Base-by-base conservation (phyloP, 2,113 vertebrate genomes). In the Ceyx melanurus region DNA sequence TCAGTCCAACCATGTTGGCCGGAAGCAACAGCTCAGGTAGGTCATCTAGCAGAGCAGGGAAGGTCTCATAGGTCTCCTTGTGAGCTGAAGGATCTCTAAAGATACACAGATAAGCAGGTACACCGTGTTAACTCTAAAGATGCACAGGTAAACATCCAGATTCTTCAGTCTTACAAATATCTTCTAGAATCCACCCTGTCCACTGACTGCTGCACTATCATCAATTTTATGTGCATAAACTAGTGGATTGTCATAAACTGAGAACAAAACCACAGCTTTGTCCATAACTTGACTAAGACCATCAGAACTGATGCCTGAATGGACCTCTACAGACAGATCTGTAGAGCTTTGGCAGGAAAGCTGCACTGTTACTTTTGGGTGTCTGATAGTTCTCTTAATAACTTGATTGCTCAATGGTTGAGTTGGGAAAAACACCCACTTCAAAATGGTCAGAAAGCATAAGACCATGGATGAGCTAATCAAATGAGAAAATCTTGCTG, bases 1-100 rank as follows among this genome's bases (percentile, higher is more conserved):
- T 99, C 93, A 99, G 99, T 83, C 99, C 99, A 53, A 99, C 99
- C 62, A 98, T 98, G 97, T 89, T 98, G 86, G 94, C 96, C 50
- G 98, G 98, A 95, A 98, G 97, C 92, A 98, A 98, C 95, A 98
- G 97, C 97, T 98, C 98, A 96, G 98, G 99, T 99, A 96, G 0
- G 92, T 75, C 75, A 56, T 5, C 6, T 0, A 37, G 60, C 31
- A 33, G 19, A 67, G 22, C 46, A 54, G 37, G 64, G 23, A 43
- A 46, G 33, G 31, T 16, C 48, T 75, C 7, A 10, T 15, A 3
- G 65, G 21, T 28, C 37, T 72, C 33, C 28, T 12, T n/a, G 9
- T 31, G 53, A 88, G n/a, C 19, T 40, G 33, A 66, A 72, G n/a
- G 19, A 31, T 90, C 43, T 83, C 48, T 80, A 56, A 62, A 48